Base-by-base conservation (phyloP, 2,888 invertebrate species). In the Saturnia japonica region DNA sequence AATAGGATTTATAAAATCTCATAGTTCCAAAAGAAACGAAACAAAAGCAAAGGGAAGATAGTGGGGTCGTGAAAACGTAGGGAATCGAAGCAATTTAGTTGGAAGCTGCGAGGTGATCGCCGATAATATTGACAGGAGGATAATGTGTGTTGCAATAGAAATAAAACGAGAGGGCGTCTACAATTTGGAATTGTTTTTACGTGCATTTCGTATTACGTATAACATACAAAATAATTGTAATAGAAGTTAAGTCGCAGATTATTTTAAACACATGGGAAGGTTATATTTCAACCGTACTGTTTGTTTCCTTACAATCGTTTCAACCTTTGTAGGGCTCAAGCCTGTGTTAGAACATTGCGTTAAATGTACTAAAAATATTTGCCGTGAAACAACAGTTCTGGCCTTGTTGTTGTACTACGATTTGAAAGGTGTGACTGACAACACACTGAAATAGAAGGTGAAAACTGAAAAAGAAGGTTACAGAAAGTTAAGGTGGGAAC, bases 61-160 rank as follows among this genome's bases (percentile, higher is more conserved):
- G 76, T 72, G 72, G 76, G 76, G 72, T 76, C 73, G 77, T 73
- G 73, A 78, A 75, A 80, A 81, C 74, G 77, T 76, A 77, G 80
- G 78, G 80, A 83, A 82, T 77, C 77, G 79, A 86, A 87, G 84
- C 88, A 88, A 89, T 90, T 88, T 86, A 77, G 80, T 69, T 81
- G 81, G 82, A 83, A 82, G 77, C 78, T 77, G 81, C 79, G 81
- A 85, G 84, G 80, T 84, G 85, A 87, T 86, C 83, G 82, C 77
- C 84, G 86, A 91, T 90, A 91, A 90, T 89, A 91, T 91, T 91
- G 91, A 91, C 91, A 87, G 87, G 74, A 84, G 84, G 85, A 85
- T 88, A 88, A 90, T 88, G 85, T 85, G 82, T 82, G 86, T 83
- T 86, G 88, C 88, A 86, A 85, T 86, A 80, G 84, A 86, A 88